phyloP scores from a whole-genome alignment of 1,140 invertebrate genomes.

The Bombus confusus region DNA sequence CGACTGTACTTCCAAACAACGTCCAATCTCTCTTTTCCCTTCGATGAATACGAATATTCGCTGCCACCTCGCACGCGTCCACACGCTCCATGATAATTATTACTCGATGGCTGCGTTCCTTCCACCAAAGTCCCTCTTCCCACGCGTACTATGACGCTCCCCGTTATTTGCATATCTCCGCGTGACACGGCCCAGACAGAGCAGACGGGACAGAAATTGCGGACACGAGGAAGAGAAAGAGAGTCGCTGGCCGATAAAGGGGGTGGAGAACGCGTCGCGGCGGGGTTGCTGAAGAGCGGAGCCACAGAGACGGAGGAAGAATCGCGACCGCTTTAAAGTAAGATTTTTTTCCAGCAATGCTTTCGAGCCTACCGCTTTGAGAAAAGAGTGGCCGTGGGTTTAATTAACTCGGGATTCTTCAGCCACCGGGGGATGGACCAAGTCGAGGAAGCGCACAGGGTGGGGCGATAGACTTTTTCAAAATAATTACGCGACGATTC shows the following conservation, averaged over 20 bases:
- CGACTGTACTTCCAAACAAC: neutral
- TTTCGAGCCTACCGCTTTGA: slow-evolving; percentile 30
- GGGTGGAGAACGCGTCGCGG: neutral
- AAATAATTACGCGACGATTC: slow-evolving; percentile 33
- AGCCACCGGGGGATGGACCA: neutral
- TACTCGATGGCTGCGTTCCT: slow-evolving; percentile 18
- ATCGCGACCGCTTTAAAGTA: slow-evolving; percentile 48
- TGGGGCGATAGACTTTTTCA: slow-evolving; percentile 1
- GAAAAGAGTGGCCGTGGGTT: slow-evolving; percentile 24
- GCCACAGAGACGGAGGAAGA: slow-evolving; percentile 1
- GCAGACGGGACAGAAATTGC: neutral
- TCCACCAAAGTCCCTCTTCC: slow-evolving; percentile 19
- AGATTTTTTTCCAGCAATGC: slow-evolving; percentile 31
- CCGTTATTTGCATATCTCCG: slow-evolving; percentile 29
- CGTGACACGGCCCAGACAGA: neutral
- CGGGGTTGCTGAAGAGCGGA: neutral
- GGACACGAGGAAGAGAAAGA: neutral
- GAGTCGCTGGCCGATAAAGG: neutral
- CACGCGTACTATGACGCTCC: neutral
- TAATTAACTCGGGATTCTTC: slow-evolving; percentile 42
- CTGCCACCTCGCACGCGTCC: neutral
- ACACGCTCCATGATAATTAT: slow-evolving; percentile 38
- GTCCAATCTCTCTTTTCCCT: neutral
- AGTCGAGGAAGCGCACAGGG: neutral
- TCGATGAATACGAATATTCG: neutral